These are phyloP conservation scores for Eilema caniola DNA, from an alignment of 2,888 invertebrate species.

Conservation along the genomic window DNA sequence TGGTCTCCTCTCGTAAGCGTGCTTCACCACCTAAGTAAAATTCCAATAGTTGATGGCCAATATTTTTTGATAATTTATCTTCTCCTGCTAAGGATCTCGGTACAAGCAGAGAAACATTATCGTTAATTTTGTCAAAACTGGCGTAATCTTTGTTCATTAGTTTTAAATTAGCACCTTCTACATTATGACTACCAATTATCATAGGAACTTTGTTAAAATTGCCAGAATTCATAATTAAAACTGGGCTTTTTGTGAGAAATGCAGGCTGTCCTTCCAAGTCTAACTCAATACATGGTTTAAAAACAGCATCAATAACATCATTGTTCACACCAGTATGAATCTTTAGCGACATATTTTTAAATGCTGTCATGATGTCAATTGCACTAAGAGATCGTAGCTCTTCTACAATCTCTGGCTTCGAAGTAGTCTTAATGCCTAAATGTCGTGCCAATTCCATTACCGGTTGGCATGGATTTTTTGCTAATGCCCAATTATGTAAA, in stretches of 20 bases:
- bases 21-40: constrained; percentile 75
- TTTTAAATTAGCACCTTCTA: constrained; percentile 69
- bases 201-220: constrained; percentile 79
- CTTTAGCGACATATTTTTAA: constrained; percentile 43
- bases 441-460: constrained; percentile 67
- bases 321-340: constrained; percentile 38
- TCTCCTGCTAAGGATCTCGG: constrained; percentile 69
- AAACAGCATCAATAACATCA: constrained; percentile 66
- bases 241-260: constrained; percentile 76
- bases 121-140: constrained; percentile 72
- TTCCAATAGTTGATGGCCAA: constrained; percentile 71
- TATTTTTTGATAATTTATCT: constrained; percentile 59
- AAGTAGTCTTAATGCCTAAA: constrained; percentile 64
- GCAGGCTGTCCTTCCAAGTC: constrained; percentile 79
- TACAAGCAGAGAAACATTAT: constrained; percentile 68
- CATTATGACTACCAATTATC: constrained; percentile 78
- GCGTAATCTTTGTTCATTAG: constrained; percentile 62
- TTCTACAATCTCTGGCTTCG: constrained; percentile 71
- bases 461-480: constrained; percentile 69
- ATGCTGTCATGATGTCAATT: constrained; percentile 64
- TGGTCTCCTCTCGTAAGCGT: constrained; percentile 66
- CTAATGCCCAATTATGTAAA: constrained; percentile 75
- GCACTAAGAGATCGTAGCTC: constrained; percentile 64
- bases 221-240: constrained; percentile 72
- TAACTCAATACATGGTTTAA: constrained; percentile 78